Evolutionary conservation across 2,113 vertebrate species (phyloP).

Genomic region (Pteropus alecto): DNA sequence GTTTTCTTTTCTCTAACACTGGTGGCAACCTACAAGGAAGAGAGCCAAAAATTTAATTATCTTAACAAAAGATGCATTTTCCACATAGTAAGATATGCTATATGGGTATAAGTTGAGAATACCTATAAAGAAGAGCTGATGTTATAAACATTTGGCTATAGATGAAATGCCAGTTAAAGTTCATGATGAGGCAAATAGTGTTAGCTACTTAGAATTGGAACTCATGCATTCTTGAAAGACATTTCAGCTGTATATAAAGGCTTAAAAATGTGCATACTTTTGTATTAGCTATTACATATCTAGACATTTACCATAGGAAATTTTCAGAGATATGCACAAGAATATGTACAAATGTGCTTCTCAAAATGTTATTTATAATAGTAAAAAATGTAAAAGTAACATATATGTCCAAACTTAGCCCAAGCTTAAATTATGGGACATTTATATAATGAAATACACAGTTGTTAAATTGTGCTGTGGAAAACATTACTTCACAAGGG

Average conservation of each 20-base stretch:
- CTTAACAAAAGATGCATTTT: slow-evolving; percentile 25
- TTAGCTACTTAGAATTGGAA: background rate
- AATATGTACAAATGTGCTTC: background rate
- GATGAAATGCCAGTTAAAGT: background rate
- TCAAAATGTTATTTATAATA: slow-evolving; percentile 5
- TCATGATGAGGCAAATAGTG: background rate
- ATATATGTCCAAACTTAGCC: background rate
- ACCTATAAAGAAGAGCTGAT: background rate
- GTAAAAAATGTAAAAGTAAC: background rate
- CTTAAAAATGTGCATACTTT: background rate
- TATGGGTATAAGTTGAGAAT: background rate
- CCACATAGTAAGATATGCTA: background rate
- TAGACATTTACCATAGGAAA: background rate
- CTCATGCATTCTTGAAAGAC: background rate
- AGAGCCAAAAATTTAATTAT: slow-evolving; percentile 31
- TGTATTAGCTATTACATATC: background rate
- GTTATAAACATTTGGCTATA: background rate
- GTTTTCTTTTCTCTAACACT: background rate
- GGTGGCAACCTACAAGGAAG: slow-evolving; percentile 1
- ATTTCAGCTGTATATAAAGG: background rate
- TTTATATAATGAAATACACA: slow-evolving; percentile 6
- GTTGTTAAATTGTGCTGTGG: background rate
- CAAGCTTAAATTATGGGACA: background rate
- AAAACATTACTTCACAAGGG: background rate
- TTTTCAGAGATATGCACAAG: background rate